phyloP scores from a whole-genome alignment of 2,113 vertebrate genomes.

The Potamarius usumacintae region DNA sequence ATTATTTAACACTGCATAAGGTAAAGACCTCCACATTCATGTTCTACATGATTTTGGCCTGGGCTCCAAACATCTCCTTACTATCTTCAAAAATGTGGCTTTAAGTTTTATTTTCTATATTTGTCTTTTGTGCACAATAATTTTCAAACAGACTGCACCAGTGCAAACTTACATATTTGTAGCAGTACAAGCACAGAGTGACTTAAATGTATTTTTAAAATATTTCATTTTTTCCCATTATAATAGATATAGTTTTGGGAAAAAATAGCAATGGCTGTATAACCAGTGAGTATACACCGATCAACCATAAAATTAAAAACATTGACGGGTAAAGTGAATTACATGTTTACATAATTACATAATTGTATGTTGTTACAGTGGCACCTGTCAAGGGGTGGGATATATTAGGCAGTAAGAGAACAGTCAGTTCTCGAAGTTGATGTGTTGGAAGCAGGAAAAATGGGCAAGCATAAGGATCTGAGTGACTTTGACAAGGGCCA shows the following conservation, averaged over 20 bases:
- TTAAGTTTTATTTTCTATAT: neutral
- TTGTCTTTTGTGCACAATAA: neutral
- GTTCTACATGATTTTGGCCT: neutral
- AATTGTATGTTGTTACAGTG: too few relatives aligned
- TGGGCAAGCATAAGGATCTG: too few relatives aligned
- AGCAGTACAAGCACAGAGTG: neutral
- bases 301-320: too few relatives aligned
- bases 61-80: neutral
- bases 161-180: neutral
- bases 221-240: neutral
- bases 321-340: too few relatives aligned
- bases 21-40: neutral
- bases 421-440: too few relatives aligned
- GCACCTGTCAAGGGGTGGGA: too few relatives aligned
- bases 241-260: neutral
- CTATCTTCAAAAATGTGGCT: neutral
- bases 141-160: neutral
- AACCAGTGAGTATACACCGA: neutral
- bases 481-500: too few relatives aligned
- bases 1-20: neutral
- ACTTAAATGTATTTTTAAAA: neutral
- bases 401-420: too few relatives aligned
- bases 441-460: too few relatives aligned
- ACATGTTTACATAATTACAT: too few relatives aligned
- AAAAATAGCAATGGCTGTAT: neutral